These are phyloP conservation scores for Sorex maritimensis DNA, from an alignment of 2,797 vertebrate species.

Conservation along the genomic window DNA sequence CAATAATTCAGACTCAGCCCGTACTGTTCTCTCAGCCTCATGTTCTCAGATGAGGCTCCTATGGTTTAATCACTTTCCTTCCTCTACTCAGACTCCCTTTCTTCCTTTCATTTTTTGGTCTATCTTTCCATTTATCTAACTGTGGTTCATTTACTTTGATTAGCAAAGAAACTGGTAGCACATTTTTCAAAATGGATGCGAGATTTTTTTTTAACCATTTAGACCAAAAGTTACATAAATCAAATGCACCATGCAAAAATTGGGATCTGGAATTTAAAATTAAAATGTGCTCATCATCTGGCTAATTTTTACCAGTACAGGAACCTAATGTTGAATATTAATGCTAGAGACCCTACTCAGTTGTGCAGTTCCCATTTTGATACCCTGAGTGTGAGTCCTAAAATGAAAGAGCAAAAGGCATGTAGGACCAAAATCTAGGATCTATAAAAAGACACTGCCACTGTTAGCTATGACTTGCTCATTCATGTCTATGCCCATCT, in stretches of 20 bases:
- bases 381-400: neutral
- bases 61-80: constrained; percentile 86
- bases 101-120: constrained; percentile 69
- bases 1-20: constrained; percentile 86
- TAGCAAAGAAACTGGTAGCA: constrained; percentile 86
- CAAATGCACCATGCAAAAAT: constrained; percentile 86
- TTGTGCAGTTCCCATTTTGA: neutral
- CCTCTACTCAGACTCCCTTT: constrained; percentile 43
- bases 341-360: neutral
- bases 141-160: constrained; percentile 90
- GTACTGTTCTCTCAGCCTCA: constrained; percentile 73
- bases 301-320: constrained; percentile 32
- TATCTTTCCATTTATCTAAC: constrained; percentile 86
- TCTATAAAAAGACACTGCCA: neutral
- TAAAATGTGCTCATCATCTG: constrained; percentile 59
- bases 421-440: neutral
- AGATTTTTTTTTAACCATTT: constrained; percentile 88
- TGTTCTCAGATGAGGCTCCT: constrained; percentile 78
- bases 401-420: constrained; percentile 25
- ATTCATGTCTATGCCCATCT: neutral
- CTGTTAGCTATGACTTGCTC: neutral
- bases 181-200: constrained; percentile 87
- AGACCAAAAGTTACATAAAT: constrained; percentile 89
- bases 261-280: constrained; percentile 81
- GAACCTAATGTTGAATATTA: constrained; percentile 7